These are phyloP conservation scores for Volucella bombylans DNA, from an alignment of 2,888 invertebrate genomes.

Conservation along the genomic window DNA sequence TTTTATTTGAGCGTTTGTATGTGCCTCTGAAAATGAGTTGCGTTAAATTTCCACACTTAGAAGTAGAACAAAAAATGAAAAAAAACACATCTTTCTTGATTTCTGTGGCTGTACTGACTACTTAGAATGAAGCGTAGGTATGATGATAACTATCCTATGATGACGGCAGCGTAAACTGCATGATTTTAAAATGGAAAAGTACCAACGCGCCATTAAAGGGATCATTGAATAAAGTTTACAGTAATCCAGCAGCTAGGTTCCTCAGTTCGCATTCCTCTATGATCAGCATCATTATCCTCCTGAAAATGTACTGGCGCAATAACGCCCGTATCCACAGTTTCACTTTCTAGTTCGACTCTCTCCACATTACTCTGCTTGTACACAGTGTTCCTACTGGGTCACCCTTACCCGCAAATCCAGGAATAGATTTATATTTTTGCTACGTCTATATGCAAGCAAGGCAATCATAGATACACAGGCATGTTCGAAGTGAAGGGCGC, in stretches of 20 bases:
- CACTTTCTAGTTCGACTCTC: slow-evolving; percentile 49
- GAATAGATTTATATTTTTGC: slow-evolving; percentile 63
- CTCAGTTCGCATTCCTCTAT: neutral
- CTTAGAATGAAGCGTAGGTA: neutral
- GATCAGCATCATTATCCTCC: slow-evolving; percentile 53
- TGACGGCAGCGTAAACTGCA: slow-evolving; percentile 35
- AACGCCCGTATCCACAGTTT: slow-evolving; percentile 51
- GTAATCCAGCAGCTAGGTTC: slow-evolving; percentile 48
- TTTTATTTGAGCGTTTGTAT: neutral
- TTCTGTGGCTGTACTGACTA: slow-evolving; percentile 20
- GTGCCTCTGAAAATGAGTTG: slow-evolving; percentile 13
- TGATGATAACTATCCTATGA: slow-evolving; percentile 2
- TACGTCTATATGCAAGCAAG: slow-evolving; percentile 50
- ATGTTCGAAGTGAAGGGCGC: neutral
- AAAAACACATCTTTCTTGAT: slow-evolving; percentile 33
- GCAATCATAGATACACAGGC: slow-evolving; percentile 57
- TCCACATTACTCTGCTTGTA: neutral
- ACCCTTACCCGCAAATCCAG: slow-evolving; percentile 31
- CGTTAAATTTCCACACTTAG: slow-evolving; percentile 39
- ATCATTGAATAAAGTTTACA: slow-evolving; percentile 70
- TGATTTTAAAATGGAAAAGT: slow-evolving; percentile 69
- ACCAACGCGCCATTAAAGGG: slow-evolving; percentile 65
- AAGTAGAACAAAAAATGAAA: neutral
- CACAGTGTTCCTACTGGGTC: neutral
- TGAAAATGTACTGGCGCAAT: slow-evolving; percentile 67